Evolutionary conservation across 2,888 invertebrate genomes (phyloP).

Genomic region (Sipha maydis): DNA sequence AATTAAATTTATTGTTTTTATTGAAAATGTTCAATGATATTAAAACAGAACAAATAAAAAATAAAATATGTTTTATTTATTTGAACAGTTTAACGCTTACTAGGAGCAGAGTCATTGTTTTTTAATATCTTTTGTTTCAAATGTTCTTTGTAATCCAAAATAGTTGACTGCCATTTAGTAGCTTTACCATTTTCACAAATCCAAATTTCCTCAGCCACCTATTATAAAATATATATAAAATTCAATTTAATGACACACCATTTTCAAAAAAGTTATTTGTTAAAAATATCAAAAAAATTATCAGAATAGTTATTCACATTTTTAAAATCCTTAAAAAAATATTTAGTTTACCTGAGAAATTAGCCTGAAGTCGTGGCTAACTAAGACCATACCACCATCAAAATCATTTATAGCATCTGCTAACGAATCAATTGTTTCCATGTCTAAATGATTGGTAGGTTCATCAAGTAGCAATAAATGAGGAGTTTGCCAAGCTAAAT

Average conservation of each 20-base stretch:
- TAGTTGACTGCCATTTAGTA: conserved; percentile 97
- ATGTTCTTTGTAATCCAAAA: conserved; percentile 94
- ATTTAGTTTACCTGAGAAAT: conserved; percentile 86
- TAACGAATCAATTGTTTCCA: conserved; percentile 98
- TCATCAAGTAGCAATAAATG: conserved; percentile 88
- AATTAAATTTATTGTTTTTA: conserved; percentile 33
- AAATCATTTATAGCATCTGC: conserved; percentile 98
- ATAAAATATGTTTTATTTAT: neutral
- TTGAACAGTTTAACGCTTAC: conserved; percentile 38
- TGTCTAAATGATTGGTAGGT: conserved; percentile 95
- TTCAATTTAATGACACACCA: neutral
- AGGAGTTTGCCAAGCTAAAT: conserved; percentile 97
- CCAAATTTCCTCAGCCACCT: conserved; percentile 99
- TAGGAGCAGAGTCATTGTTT: conserved; percentile 18
- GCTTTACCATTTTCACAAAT: conserved; percentile 95
- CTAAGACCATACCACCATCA: conserved; percentile 97
- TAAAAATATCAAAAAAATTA: too few species aligned
- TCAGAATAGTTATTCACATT: too few species aligned
- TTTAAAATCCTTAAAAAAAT: neutral
- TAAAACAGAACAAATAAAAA: conserved; percentile 21
- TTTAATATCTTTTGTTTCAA: conserved; percentile 81
- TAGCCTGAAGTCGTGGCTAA: conserved; percentile 99
- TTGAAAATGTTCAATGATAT: conserved; percentile 35
- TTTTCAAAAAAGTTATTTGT: neutral
- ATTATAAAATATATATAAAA: conserved; percentile 55